Conservation (phyloP, 1,140 invertebrate genomes). For the Aphelinus atriplicis region DNA sequence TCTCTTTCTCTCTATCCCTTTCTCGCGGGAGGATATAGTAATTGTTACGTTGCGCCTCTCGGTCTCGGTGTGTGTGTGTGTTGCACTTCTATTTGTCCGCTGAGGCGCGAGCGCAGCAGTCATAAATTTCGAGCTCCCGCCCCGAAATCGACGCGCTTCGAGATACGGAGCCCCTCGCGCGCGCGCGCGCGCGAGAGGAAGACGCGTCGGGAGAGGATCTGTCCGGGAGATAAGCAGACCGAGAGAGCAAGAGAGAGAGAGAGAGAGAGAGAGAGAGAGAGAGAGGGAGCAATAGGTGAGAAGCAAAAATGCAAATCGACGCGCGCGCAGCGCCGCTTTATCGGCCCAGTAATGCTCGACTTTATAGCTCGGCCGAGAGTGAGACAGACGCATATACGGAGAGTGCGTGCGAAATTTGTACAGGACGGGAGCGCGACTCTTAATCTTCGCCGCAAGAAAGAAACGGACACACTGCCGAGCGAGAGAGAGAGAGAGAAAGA, state of each 20-base stretch:
- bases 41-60: constrained; percentile 63
- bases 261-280: neutral
- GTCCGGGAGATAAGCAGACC: neutral
- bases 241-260: constrained; percentile 8
- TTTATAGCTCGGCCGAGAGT: constrained; percentile 31
- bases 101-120: constrained; percentile 32
- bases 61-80: neutral
- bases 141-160: constrained; percentile 52
- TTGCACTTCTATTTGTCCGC: constrained; percentile 33
- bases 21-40: constrained; percentile 58
- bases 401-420: constrained; percentile 38
- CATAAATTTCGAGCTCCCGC: constrained; percentile 58
- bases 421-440: constrained; percentile 39
- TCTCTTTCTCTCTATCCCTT: constrained; percentile 28
- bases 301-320: constrained; percentile 42
- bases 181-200: neutral
- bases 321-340: constrained; percentile 38
- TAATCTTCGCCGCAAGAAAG: constrained; percentile 27
- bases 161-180: constrained; percentile 8
- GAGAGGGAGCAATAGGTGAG: constrained; percentile 34
- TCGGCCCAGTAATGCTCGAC: constrained; percentile 40
- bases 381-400: neutral
- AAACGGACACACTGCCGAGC: too few relatives aligned
- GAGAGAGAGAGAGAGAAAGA: neutral
- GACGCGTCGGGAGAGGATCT: neutral